Evolutionary conservation across 2,797 vertebrate genomes (phyloP).

Genomic region (Sebastes goodei): DNA sequence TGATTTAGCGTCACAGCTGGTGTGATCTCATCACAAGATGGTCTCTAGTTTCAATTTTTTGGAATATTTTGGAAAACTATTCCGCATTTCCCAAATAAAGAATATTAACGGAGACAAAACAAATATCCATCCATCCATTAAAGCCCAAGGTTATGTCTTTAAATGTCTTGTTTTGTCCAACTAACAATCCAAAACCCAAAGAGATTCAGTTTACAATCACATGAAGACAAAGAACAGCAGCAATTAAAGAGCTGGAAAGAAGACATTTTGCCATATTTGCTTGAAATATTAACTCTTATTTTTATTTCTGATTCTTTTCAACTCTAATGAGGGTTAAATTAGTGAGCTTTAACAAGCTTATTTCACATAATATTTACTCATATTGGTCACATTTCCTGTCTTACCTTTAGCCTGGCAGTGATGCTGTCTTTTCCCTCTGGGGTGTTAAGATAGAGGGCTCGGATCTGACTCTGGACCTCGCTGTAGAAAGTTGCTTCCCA

Average conservation of each 20-base stretch:
- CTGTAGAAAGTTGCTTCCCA: constrained; percentile 99
- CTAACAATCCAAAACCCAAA: background rate
- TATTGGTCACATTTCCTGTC: background rate
- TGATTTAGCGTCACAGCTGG: too few relatives aligned
- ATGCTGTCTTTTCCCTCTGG: constrained; percentile 83
- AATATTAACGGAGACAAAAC: background rate
- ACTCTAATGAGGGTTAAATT: background rate
- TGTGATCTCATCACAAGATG: too few relatives aligned
- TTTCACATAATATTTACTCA: background rate
- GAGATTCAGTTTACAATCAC: background rate
- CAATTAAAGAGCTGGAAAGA: background rate
- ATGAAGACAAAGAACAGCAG: background rate
- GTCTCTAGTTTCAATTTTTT: background rate
- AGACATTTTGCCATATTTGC: background rate
- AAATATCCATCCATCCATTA: background rate
- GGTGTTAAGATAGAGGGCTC: constrained; percentile 90
- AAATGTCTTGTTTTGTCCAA: background rate
- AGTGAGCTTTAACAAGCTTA: background rate
- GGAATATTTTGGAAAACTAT: background rate
- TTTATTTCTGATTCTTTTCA: background rate
- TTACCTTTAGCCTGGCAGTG: constrained; percentile 85
- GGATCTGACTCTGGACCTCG: constrained; percentile 94
- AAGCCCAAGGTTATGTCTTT: background rate
- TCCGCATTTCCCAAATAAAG: background rate
- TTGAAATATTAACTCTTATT: too few relatives aligned